These are phyloP conservation scores for Echiichthys vipera DNA, from an alignment of 2,797 vertebrate species.

Conservation along the genomic window DNA sequence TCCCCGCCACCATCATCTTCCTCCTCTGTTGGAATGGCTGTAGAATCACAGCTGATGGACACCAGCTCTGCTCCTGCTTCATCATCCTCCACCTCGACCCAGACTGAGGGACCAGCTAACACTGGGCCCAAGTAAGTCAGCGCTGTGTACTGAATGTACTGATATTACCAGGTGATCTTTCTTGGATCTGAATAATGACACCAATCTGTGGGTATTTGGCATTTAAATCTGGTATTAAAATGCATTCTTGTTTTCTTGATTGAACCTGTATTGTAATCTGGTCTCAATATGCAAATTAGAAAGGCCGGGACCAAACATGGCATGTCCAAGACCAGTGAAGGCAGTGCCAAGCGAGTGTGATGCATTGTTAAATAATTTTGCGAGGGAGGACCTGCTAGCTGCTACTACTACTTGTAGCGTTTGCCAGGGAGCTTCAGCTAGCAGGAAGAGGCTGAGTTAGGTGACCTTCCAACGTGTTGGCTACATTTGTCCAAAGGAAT, in stretches of 20 bases:
- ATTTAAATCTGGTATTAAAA: neutral
- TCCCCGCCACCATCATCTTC: conserved; percentile 23
- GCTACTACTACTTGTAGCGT: neutral
- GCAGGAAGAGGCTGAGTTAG: no score
- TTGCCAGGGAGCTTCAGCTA: no score
- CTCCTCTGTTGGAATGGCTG: conserved; percentile 25
- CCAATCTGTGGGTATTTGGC: neutral
- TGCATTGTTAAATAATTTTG: no score
- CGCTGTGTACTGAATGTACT: neutral
- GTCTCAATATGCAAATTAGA: neutral
- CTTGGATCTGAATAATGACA: neutral
- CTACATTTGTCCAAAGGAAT: no score
- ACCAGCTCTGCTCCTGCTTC: conserved; percentile 55
- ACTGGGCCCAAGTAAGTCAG: conserved; percentile 71
- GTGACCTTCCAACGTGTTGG: no score
- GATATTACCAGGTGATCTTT: neutral
- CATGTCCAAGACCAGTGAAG: neutral
- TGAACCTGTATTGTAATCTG: neutral
- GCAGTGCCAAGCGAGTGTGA: neutral
- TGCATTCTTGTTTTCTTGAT: neutral
- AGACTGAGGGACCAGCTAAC: conserved; percentile 68
- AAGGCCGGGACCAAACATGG: neutral
- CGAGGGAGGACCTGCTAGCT: no score
- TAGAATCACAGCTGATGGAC: conserved; percentile 58
- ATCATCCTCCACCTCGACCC: conserved; percentile 72